Evolutionary conservation across 2,888 invertebrate species (phyloP).

Genomic region (Elmis aenea): DNA sequence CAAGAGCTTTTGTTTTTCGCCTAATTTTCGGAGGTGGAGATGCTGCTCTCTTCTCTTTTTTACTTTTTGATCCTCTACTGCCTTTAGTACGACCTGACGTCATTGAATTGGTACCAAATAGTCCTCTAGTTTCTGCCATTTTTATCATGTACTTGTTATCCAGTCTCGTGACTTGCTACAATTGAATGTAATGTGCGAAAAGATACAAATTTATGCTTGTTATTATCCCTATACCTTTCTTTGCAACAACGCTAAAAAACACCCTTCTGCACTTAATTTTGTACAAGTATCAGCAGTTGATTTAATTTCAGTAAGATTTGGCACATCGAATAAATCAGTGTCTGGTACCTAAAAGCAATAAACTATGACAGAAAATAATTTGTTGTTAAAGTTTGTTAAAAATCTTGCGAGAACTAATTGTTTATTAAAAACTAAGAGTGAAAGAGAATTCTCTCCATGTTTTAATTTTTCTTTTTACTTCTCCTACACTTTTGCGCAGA

Average conservation of each 20-base stretch:
- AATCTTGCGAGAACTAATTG: no score
- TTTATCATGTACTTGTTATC: conserved; percentile 80
- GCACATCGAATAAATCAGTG: conserved; percentile 65
- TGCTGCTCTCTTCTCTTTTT: conserved; percentile 36
- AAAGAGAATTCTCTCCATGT: no score
- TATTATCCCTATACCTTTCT: conserved; percentile 53
- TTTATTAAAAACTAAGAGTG: no score
- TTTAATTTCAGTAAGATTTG: conserved; percentile 56
- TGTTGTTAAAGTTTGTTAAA: no score
- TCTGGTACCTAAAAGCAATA: conserved; percentile 56
- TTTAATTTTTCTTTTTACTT: no score
- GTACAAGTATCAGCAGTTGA: conserved; percentile 49
- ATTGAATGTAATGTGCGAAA: conserved; percentile 8
- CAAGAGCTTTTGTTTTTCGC: conserved; percentile 33
- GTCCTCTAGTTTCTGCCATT: conserved; percentile 73
- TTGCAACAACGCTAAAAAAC: conserved; percentile 62
- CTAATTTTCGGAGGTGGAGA: conserved; percentile 27
- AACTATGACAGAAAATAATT: no score
- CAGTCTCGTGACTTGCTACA: conserved; percentile 65
- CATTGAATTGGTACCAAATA: conserved; percentile 54
- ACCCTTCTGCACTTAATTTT: conserved; percentile 53
- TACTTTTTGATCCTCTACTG: conserved; percentile 38
- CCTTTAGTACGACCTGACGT: conserved; percentile 45
- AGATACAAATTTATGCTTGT: no score
- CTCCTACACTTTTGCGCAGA: no score